Percentiles rank a stretch among this genome's conserved stretches.
Evolutionary conservation across 2,113 vertebrate species (phyloP).

Genomic region (Notothenia rossii): DNA sequence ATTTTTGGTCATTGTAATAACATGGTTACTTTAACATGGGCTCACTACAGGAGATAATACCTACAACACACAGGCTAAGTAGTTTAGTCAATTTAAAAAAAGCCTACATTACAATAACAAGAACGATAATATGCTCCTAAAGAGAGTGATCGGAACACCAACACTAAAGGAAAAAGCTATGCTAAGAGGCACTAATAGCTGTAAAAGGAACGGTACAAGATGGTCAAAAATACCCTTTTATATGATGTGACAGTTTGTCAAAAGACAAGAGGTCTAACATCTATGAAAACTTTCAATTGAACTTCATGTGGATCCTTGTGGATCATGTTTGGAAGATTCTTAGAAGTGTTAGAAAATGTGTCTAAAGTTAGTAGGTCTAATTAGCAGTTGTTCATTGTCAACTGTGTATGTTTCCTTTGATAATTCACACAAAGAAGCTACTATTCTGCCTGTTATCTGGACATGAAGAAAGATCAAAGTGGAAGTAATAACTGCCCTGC

Average conservation of each 20-base stretch:
- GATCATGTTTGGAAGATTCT: not conserved
- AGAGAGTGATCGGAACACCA: not conserved
- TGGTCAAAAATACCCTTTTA: not conserved
- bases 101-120: not conserved
- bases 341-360: not conserved
- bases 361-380: not conserved
- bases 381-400: not conserved
- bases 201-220: not conserved
- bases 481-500: not conserved
- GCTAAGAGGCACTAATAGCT: not conserved
- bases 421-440: not conserved
- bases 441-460: not conserved
- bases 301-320: not conserved
- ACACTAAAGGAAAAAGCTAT: not conserved
- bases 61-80: not conserved
- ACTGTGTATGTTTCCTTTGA: not conserved
- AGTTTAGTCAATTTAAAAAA: not conserved
- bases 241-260: not conserved
- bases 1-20: not conserved
- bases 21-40: not conserved
- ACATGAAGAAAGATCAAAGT: conserved; percentile 7
- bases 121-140: not conserved
- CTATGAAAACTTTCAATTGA: not conserved
- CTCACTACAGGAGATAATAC: not conserved
- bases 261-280: not conserved